These are phyloP conservation scores for Gryllus longicercus DNA, from an alignment of 2,888 invertebrate species.

Conservation along the genomic window DNA sequence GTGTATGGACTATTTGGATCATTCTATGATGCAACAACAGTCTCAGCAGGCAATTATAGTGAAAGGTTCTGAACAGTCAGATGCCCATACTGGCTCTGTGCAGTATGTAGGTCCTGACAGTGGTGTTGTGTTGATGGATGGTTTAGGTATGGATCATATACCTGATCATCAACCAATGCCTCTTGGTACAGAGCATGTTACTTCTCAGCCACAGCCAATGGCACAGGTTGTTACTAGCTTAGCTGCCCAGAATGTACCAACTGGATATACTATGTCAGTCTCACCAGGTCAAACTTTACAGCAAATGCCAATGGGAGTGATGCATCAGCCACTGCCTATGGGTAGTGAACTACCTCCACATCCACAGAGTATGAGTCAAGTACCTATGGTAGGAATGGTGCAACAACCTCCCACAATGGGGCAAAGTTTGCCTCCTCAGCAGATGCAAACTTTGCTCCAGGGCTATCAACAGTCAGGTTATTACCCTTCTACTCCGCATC, in stretches of 20 bases:
- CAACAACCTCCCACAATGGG: constrained; percentile 36
- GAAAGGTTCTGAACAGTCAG: constrained; percentile 21
- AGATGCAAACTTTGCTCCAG: constrained; percentile 53
- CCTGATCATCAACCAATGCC: neutral
- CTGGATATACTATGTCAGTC: constrained; percentile 38
- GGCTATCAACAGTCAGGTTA: constrained; percentile 18
- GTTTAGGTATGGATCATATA: constrained; percentile 18
- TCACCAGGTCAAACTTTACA: constrained; percentile 44
- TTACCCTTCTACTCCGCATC: neutral
- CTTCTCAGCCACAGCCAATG: constrained; percentile 24
- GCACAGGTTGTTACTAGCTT: constrained; percentile 17
- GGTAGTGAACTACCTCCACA: constrained; percentile 5
- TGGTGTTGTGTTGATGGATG: constrained; percentile 31
- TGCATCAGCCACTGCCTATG: constrained; percentile 38
- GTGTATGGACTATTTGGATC: constrained; percentile 91
- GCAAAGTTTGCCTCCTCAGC: constrained; percentile 43
- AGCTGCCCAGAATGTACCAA: constrained; percentile 35
- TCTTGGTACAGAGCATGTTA: neutral
- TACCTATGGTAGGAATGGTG: constrained; percentile 35
- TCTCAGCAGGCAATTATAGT: constrained; percentile 30
- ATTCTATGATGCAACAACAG: constrained; percentile 57
- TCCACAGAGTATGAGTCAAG: constrained; percentile 39
- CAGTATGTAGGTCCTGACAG: constrained; percentile 30
- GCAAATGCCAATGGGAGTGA: constrained; percentile 34
- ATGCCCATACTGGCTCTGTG: constrained; percentile 23